Conservation (phyloP, 2,888 invertebrate species). For the Spilarctia lutea region DNA sequence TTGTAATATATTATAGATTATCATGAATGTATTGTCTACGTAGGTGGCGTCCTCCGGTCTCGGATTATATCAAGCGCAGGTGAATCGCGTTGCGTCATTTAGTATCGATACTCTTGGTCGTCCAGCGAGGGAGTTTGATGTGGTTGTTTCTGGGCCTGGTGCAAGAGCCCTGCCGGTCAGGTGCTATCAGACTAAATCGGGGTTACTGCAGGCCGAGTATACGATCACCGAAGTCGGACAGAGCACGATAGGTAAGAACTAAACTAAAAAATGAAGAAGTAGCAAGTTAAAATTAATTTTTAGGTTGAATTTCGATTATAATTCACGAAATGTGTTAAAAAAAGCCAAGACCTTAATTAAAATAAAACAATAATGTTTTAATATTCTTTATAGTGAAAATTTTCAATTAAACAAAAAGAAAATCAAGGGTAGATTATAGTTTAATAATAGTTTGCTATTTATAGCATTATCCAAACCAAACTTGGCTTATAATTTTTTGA, state of each 20-base stretch:
- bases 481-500: no score
- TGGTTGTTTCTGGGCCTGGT: slow-evolving; percentile 94
- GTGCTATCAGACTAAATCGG: slow-evolving; percentile 98
- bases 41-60: slow-evolving; percentile 91
- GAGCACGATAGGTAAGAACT: slow-evolving; percentile 86
- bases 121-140: slow-evolving; percentile 95
- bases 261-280: neutral
- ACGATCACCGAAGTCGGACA: slow-evolving; percentile 92
- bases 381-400: neutral
- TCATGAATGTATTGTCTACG: neutral
- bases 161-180: slow-evolving; percentile 94
- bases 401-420: neutral
- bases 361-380: no score
- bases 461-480: neutral
- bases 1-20: neutral
- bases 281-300: neutral
- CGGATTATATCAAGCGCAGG: slow-evolving; percentile 94
- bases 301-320: neutral
- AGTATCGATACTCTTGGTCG: slow-evolving; percentile 95
- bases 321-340: neutral
- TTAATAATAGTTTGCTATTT: no score
- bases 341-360: neutral
- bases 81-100: slow-evolving; percentile 94
- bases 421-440: neutral
- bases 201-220: slow-evolving; percentile 97